These are phyloP conservation scores for Stenodema calcarata DNA, from an alignment of 2,888 invertebrate genomes.

Conservation along the genomic window DNA sequence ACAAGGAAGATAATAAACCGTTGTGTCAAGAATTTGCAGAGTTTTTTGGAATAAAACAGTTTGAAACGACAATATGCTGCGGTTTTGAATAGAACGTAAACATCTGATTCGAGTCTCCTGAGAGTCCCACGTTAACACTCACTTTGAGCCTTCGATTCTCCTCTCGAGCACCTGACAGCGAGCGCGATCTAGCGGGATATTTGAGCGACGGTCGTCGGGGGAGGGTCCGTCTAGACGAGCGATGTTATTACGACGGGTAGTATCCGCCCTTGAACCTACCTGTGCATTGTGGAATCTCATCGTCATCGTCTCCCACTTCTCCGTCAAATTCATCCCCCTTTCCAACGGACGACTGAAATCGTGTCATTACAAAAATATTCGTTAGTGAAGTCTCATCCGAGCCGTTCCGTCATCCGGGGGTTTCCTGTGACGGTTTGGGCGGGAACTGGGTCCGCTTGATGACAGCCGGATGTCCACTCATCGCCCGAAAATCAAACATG, in stretches of 20 bases:
- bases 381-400: no score
- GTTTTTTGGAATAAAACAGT: no score
- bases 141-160: neutral
- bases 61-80: no score
- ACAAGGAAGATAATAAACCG: no score
- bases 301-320: neutral
- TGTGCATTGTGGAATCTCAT: neutral
- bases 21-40: no score
- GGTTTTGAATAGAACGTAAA: no score
- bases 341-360: no score
- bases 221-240: conserved; percentile 25
- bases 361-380: no score
- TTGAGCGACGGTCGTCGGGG: neutral
- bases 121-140: neutral
- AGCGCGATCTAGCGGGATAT: conserved; percentile 22
- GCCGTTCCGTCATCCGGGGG: neutral
- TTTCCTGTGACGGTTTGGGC: neutral
- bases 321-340: neutral
- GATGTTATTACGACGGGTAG: conserved; percentile 47
- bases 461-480: neutral
- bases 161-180: neutral
- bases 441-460: neutral
- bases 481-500: neutral
- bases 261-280: conserved; percentile 50
- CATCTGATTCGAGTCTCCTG: neutral